Conservation (phyloP, 2,888 invertebrate species). For the Sarcophaga subvicina region DNA sequence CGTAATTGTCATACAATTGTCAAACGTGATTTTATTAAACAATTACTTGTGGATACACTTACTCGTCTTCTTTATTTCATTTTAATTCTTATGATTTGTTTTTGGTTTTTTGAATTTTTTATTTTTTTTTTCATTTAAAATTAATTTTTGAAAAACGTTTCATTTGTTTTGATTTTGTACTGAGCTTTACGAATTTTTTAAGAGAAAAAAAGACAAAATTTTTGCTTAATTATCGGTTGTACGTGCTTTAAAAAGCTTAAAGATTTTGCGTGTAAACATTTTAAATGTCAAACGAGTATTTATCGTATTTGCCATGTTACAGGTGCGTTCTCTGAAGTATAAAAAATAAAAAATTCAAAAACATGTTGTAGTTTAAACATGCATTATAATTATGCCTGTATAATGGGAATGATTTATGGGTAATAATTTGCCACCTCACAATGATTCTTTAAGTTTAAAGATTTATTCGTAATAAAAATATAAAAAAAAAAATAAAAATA, state of each 20-base stretch:
- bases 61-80: neutral
- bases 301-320: constrained; percentile 15
- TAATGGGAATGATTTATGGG: neutral
- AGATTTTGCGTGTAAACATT: constrained; percentile 46
- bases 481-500: neutral
- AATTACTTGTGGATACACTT: constrained; percentile 16
- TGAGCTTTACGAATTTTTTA: neutral
- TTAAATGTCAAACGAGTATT: constrained; percentile 60
- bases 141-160: constrained; percentile 46
- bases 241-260: neutral
- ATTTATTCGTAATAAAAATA: neutral
- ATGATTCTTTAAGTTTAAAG: neutral
- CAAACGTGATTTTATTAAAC: constrained; percentile 63
- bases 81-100: neutral
- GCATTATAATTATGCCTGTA: neutral
- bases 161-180: constrained; percentile 25
- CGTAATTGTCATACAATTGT: constrained; percentile 70
- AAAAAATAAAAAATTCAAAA: neutral
- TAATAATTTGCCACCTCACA: neutral
- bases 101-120: neutral
- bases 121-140: constrained; percentile 15
- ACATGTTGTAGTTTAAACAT: neutral
- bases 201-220: neutral
- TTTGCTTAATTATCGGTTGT: constrained; percentile 32
- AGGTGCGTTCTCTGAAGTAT: constrained; percentile 1